Evolutionary conservation across 2,888 invertebrate species (phyloP).

Genomic region (Eupithecia subfuscata): DNA sequence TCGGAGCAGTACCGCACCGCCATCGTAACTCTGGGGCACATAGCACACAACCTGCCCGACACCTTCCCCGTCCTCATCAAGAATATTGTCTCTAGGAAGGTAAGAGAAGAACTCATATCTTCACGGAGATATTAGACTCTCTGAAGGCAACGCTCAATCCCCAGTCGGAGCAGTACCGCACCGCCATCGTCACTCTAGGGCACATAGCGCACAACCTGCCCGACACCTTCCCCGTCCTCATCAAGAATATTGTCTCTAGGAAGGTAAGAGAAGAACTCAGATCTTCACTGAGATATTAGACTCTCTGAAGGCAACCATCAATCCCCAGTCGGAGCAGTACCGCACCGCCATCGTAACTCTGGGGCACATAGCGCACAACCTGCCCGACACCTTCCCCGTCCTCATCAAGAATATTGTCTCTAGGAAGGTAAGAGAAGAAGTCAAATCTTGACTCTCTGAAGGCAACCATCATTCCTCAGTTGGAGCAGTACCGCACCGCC

Average conservation of each 20-base stretch:
- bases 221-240: conserved; percentile 93
- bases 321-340: conserved; percentile 91
- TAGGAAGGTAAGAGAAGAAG: conserved; percentile 80
- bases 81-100: conserved; percentile 92
- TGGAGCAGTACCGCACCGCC: conserved; percentile 94
- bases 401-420: conserved; percentile 97
- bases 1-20: conserved; percentile 95
- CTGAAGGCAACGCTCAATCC: conserved; percentile 90
- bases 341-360: conserved; percentile 97
- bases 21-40: conserved; percentile 96
- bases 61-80: conserved; percentile 95
- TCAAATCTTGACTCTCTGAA: conserved; percentile 92
- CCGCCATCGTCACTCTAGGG: conserved; percentile 96
- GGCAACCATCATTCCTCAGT: conserved; percentile 88
- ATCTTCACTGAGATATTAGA: conserved; percentile 95
- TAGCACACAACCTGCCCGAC: conserved; percentile 95
- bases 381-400: conserved; percentile 94
- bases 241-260: conserved; percentile 97
- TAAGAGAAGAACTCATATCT: conserved; percentile 86
- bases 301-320: conserved; percentile 89
- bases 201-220: conserved; percentile 97
- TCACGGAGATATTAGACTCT: conserved; percentile 93
- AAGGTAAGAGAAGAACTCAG: conserved; percentile 81
- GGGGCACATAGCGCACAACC: conserved; percentile 96
- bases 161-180: conserved; percentile 92